These are phyloP conservation scores for Stegophylla sp. DNA, from an alignment of 2,888 invertebrate species.

Conservation along the genomic window DNA sequence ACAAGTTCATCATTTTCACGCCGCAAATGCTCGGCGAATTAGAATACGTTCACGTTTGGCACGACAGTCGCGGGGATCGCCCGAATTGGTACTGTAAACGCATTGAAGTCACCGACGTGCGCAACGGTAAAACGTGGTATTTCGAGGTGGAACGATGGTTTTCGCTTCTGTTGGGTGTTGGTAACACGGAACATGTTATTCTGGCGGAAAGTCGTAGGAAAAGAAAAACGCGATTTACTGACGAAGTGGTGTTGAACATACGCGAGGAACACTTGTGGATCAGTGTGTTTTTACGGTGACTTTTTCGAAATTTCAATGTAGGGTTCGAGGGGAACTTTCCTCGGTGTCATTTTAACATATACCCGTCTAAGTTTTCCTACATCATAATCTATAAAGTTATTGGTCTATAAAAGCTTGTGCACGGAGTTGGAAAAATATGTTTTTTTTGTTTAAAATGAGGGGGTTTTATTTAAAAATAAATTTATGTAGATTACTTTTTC, in stretches of 20 bases:
- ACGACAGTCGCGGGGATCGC: constrained; percentile 37
- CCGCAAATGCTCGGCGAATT: constrained; percentile 42
- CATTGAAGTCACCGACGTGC: constrained; percentile 60
- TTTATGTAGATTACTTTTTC: no score
- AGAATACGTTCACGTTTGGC: constrained; percentile 43
- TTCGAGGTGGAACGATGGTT: constrained; percentile 36
- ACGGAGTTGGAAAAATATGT: no score
- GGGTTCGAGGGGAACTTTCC: no score
- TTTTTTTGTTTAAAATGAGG: no score
- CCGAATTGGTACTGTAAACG: constrained; percentile 60
- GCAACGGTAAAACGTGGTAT: neutral
- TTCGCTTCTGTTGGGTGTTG: neutral
- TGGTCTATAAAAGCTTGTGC: no score
- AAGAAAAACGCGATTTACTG: neutral
- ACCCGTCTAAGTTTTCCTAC: no score
- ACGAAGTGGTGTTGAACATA: constrained; percentile 19
- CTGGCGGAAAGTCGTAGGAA: neutral
- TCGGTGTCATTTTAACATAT: no score
- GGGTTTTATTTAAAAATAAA: no score
- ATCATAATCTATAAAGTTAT: no score
- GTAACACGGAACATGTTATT: neutral
- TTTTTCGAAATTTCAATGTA: no score
- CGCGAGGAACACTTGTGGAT: constrained; percentile 33
- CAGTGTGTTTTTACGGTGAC: constrained; percentile 38
- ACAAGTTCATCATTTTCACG: constrained; percentile 51